These are phyloP conservation scores for Sminthopsis crassicaudata DNA, from an alignment of 2,113 vertebrate genomes.

Conservation along the genomic window DNA sequence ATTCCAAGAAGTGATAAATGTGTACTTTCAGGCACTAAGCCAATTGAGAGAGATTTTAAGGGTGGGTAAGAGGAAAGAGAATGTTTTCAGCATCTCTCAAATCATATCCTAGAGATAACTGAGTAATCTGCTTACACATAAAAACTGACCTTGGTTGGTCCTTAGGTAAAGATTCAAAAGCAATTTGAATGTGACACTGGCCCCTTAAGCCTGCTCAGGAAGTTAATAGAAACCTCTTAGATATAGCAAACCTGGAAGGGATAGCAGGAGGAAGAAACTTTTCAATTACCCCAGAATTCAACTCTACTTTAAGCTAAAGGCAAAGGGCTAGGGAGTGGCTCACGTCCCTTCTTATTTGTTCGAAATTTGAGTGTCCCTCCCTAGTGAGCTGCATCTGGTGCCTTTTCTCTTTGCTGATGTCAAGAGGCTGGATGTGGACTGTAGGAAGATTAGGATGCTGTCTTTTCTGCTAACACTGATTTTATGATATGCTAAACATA, in stretches of 20 bases:
- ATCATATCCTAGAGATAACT: not conserved
- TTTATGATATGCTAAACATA: constrained; percentile 79
- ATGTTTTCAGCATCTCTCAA: not conserved
- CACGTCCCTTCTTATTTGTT: constrained; percentile 67
- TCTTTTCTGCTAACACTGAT: constrained; percentile 76
- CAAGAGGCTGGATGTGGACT: constrained; percentile 38
- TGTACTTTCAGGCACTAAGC: not conserved
- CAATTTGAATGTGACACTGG: not conserved
- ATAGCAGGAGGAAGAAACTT: constrained; percentile 45
- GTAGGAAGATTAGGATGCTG: constrained; percentile 39
- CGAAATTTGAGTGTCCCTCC: constrained; percentile 41
- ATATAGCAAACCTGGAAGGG: not conserved
- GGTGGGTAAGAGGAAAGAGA: not conserved
- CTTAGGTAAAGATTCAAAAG: not conserved
- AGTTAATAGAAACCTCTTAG: not conserved
- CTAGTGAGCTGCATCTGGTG: not conserved
- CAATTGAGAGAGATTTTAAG: not conserved
- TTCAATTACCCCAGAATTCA: constrained; percentile 51
- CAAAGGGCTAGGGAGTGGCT: constrained; percentile 30
- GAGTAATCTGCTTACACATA: accelerated
- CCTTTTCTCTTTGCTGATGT: constrained; percentile 53
- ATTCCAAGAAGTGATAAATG: not conserved
- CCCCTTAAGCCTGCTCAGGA: not conserved
- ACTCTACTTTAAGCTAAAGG: constrained; percentile 46
- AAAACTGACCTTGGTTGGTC: not conserved